Evolutionary conservation across 1,140 invertebrate genomes (phyloP).

Genomic region (Drosophila athabasca): DNA sequence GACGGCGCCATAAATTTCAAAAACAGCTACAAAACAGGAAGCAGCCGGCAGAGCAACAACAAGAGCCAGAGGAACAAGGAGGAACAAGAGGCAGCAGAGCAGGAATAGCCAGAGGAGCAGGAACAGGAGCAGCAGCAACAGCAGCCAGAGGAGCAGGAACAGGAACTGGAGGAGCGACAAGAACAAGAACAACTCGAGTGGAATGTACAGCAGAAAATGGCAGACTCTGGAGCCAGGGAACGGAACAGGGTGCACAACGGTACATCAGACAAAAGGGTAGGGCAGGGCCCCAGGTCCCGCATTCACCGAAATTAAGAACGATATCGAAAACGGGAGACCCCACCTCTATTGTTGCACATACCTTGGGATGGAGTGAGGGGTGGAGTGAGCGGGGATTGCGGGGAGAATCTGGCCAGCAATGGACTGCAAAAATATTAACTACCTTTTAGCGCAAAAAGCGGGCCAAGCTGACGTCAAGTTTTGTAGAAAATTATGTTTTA

Average conservation of each 20-base stretch:
- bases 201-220: constrained; percentile 23
- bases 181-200: constrained; percentile 31
- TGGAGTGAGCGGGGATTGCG: not conserved
- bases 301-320: no score
- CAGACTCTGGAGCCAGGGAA: not conserved
- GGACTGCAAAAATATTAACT: constrained; percentile 59
- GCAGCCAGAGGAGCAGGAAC: no score
- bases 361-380: no score
- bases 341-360: no score
- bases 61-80: not conserved
- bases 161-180: constrained; percentile 1
- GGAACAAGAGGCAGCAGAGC: constrained; percentile 7
- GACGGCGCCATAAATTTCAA: constrained; percentile 61
- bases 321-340: no score
- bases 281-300: no score
- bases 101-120: no score
- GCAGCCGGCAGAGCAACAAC: constrained; percentile 50
- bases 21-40: constrained; percentile 66
- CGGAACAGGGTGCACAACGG: no score
- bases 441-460: constrained; percentile 58
- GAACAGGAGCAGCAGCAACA: no score
- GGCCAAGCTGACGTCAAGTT: constrained; percentile 63
- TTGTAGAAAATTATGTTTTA: constrained; percentile 73
- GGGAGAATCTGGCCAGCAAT: constrained; percentile 24
- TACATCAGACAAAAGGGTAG: no score